phyloP scores from a whole-genome alignment of 2,797 vertebrate genomes.

The Linurgus olivaceus region DNA sequence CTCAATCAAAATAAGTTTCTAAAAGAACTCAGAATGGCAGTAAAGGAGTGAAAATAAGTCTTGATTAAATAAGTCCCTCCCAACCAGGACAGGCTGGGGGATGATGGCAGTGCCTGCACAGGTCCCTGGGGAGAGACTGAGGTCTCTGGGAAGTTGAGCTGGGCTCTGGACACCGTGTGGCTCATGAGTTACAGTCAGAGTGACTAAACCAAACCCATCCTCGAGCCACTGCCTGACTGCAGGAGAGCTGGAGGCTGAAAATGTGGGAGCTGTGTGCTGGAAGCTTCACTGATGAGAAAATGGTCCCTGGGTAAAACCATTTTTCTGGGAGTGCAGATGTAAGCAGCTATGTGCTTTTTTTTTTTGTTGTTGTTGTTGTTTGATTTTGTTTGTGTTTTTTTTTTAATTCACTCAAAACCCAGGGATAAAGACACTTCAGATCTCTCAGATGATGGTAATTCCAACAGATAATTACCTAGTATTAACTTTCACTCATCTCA shows the following conservation, averaged over 20 bases:
- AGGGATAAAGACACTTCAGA: no score
- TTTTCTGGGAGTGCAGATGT: no score
- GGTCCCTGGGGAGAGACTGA: rapidly evolving
- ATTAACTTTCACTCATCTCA: background rate
- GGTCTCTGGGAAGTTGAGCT: rapidly evolving
- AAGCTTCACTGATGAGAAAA: background rate
- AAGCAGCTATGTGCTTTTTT: background rate
- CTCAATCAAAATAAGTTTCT: background rate
- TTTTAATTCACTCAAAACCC: background rate
- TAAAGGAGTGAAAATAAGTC: background rate
- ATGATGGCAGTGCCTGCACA: rapidly evolving
- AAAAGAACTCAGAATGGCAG: background rate
- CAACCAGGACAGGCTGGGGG: rapidly evolving
- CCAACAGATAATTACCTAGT: no score
- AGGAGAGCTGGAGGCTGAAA: background rate
- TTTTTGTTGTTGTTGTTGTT: no score
- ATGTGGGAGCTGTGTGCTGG: rapidly evolving
- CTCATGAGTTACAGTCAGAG: rapidly evolving
- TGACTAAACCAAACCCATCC: rapidly evolving
- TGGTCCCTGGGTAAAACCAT: background rate
- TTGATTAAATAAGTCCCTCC: background rate
- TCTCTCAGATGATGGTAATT: background rate
- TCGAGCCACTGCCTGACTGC: background rate
- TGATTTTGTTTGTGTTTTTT: background rate
- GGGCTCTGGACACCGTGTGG: rapidly evolving